phyloP scores from a whole-genome alignment of 2,113 vertebrate genomes.

The Prochilodus magdalenae region DNA sequence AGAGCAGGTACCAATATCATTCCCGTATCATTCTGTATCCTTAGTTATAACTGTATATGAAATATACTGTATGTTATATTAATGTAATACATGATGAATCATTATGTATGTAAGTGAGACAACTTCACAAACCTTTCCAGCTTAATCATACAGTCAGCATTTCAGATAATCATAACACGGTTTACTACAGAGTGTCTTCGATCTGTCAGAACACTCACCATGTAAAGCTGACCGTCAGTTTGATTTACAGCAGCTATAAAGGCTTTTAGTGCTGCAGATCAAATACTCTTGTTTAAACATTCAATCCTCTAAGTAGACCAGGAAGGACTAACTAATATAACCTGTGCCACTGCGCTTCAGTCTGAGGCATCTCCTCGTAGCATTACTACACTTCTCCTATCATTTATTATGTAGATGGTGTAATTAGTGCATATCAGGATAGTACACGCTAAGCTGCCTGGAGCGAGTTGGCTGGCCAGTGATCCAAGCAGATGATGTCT shows the following conservation, averaged over 20 bases:
- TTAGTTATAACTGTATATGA: no score
- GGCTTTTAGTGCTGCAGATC: background rate
- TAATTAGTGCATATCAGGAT: constrained; percentile 5
- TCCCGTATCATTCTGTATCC: no score
- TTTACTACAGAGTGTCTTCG: background rate
- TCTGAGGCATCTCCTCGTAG: background rate
- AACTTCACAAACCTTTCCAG: background rate
- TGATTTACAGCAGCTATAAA: background rate
- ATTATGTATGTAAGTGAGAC: background rate
- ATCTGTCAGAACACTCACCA: background rate
- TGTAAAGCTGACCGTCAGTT: no score
- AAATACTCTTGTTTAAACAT: constrained; percentile 2
- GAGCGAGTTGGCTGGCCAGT: constrained; percentile 5
- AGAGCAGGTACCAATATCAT: no score
- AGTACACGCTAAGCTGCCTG: background rate
- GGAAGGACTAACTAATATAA: background rate
- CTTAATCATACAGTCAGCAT: background rate
- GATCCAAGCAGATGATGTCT: background rate
- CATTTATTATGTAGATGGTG: constrained; percentile 1
- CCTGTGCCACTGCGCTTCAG: background rate
- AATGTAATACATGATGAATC: no score
- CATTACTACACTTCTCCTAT: background rate
- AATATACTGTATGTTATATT: no score
- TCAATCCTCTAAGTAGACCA: background rate
- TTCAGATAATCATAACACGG: background rate